Evolutionary conservation across 30 jellyfish, hydroid and myxozoan species (phyloP).

Genomic region (Thelohanellus kitauei): DNA sequence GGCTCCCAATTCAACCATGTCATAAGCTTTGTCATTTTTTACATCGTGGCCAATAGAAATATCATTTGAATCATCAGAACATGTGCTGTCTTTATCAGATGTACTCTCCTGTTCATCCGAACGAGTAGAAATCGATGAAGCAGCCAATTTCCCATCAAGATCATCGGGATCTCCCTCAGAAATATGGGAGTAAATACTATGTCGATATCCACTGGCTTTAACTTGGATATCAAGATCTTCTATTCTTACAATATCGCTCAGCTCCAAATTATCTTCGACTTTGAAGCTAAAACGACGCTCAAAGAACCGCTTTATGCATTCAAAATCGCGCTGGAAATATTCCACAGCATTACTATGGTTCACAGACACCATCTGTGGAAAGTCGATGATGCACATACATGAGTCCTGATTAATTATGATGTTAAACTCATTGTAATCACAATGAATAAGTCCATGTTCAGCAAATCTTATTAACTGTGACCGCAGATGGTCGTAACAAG

Average conservation of each 20-base stretch:
- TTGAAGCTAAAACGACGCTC: conserved; percentile 45
- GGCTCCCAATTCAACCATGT: no score
- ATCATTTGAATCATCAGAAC: no score
- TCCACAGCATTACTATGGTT: conserved; percentile 46
- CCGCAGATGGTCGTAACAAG: conserved; percentile 39
- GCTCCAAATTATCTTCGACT: conserved; percentile 23
- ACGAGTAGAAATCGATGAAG: no score
- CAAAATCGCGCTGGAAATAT: conserved; percentile 71
- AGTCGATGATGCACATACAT: conserved; percentile 28
- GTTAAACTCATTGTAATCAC: conserved; percentile 76
- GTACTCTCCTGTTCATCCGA: no score
- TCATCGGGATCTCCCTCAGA: no score
- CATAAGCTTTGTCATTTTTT: no score
- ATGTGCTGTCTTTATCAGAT: no score
- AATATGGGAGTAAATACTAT: no score
- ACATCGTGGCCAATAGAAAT: no score
- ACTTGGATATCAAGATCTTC: conserved; percentile 33
- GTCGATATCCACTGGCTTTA: conserved; percentile 70
- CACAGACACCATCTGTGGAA: conserved; percentile 86
- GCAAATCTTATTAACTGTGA: conserved; percentile 24
- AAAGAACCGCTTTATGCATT: conserved; percentile 67
- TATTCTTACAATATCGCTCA: conserved; percentile 41
- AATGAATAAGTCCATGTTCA: conserved; percentile 45
- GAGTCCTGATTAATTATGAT: not conserved
- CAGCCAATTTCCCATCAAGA: no score